Percentiles rank a stretch among this genome's conserved stretches.
phyloP scores from a whole-genome alignment of 2,113 vertebrate species.

The Mus pahari region DNA sequence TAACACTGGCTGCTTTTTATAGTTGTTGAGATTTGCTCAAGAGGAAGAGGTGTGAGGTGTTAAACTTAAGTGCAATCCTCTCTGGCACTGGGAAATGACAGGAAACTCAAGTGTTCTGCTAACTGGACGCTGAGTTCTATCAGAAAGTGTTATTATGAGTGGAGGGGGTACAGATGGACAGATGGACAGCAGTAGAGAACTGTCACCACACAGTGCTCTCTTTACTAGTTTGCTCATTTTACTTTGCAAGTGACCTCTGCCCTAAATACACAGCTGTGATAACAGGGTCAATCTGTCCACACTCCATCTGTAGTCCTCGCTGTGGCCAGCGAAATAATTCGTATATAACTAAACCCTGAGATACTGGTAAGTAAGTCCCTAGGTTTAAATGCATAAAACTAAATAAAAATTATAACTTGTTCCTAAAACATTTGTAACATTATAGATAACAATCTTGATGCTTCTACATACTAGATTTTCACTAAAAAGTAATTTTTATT shows the following conservation, averaged over 20 bases:
- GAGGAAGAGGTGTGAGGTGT: background rate
- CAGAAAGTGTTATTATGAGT: background rate
- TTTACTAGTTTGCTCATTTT: background rate
- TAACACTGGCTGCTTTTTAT: background rate
- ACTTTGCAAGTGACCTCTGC: background rate
- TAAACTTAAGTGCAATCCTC: background rate
- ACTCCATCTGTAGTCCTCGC: background rate
- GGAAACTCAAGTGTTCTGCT: background rate
- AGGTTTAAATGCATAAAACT: slow-evolving; percentile 30
- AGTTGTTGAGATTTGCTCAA: background rate
- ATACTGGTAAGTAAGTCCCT: background rate
- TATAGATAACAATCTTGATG: background rate
- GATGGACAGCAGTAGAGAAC: background rate
- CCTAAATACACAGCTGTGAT: background rate
- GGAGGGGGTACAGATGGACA: background rate
- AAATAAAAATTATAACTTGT: background rate
- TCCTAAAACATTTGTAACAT: background rate
- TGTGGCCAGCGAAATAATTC: background rate
- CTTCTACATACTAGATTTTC: slow-evolving; percentile 14
- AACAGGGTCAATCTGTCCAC: background rate
- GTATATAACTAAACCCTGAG: background rate
- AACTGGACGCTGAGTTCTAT: background rate
- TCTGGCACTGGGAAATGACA: slow-evolving; percentile 6
- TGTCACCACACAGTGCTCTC: background rate
- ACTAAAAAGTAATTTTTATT: background rate